These are phyloP conservation scores for Melanotus villosus DNA, from an alignment of 2,888 invertebrate species.

Conservation along the genomic window DNA sequence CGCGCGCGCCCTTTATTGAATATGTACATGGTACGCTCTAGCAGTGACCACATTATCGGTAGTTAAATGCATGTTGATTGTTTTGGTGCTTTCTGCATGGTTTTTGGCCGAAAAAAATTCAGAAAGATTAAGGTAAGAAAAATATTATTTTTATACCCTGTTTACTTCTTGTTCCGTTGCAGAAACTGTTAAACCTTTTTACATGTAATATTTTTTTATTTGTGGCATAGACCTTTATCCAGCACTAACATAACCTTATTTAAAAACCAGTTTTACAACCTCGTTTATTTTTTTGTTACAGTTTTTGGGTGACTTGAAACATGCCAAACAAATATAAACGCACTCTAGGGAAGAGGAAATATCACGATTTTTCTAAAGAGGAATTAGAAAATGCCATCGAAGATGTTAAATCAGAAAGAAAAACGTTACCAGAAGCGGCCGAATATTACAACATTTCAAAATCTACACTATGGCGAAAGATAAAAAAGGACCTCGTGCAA, in stretches of 20 bases:
- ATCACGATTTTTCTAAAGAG: conserved; percentile 1
- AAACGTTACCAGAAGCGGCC: no score
- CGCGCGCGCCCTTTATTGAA: not conserved
- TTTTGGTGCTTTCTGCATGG: not conserved
- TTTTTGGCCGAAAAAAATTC: no score
- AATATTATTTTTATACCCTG: not conserved
- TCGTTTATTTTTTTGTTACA: no score
- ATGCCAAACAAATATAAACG: not conserved
- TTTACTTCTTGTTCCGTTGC: not conserved
- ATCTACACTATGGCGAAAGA: no score
- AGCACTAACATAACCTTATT: not conserved
- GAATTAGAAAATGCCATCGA: no score
- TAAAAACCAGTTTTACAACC: no score
- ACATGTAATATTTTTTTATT: not conserved
- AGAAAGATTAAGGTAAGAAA: not conserved
- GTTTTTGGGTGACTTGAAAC: no score
- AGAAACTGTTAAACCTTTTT: not conserved
- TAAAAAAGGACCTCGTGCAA: conserved; percentile 12
- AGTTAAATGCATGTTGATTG: not conserved
- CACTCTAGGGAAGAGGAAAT: no score
- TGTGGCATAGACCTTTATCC: not conserved
- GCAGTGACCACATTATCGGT: not conserved
- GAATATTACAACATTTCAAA: no score
- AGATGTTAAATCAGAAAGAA: no score
- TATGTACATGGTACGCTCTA: not conserved